These are phyloP conservation scores for Anomalospiza imberbis DNA, from an alignment of 2,797 vertebrate species.

Conservation along the genomic window DNA sequence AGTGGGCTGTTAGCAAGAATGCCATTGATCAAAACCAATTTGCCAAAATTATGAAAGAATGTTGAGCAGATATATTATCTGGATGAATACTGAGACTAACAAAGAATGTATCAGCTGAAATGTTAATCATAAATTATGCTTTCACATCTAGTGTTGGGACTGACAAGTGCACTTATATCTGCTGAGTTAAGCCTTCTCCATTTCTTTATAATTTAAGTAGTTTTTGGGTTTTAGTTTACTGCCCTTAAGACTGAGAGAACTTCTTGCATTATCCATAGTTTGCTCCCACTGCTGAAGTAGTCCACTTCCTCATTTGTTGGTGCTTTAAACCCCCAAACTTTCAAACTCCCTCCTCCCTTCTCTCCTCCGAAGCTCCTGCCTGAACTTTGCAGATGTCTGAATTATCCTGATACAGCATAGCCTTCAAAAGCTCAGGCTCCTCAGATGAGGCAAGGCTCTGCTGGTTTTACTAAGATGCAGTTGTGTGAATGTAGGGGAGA, in stretches of 20 bases:
- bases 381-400: neutral
- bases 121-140: neutral
- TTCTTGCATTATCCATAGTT: neutral
- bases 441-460: neutral
- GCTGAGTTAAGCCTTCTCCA: neutral
- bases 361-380: neutral
- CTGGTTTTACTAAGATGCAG: neutral
- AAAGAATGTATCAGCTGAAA: conserved; percentile 17
- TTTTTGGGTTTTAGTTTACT: neutral
- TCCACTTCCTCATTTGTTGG: neutral
- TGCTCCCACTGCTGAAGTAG: neutral
- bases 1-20: neutral
- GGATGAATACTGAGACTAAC: neutral
- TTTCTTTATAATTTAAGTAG: neutral
- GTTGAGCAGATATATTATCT: neutral
- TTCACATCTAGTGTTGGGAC: neutral
- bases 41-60: neutral
- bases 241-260: neutral
- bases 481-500: neutral
- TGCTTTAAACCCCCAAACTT: neutral
- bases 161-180: neutral
- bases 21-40: neutral
- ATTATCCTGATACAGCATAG: neutral
- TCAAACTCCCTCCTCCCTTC: neutral
- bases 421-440: neutral